Percentiles rank a stretch among this genome's conserved stretches.
These are phyloP conservation scores for Chloebia gouldiae DNA, from an alignment of 2,113 vertebrate species.

Conservation along the genomic window DNA sequence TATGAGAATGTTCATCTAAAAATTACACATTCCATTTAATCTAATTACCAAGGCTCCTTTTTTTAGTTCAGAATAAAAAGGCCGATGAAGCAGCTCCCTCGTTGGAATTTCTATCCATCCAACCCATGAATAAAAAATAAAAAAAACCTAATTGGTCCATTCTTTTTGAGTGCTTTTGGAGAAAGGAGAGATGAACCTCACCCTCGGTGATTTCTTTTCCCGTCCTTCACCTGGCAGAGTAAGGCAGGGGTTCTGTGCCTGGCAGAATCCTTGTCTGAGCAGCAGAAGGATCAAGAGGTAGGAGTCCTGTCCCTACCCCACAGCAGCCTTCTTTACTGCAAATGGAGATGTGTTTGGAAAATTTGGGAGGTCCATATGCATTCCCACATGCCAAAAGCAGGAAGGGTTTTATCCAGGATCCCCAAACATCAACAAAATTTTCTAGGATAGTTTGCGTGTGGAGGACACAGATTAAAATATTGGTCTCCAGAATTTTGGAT, in stretches of 20 bases:
- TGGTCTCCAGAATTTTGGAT: background rate
- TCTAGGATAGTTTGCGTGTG: background rate
- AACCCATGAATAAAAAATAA: background rate
- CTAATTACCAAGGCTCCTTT: background rate
- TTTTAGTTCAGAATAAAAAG: background rate
- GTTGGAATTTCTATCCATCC: background rate
- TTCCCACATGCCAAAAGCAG: background rate
- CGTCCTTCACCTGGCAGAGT: background rate
- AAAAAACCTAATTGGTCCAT: background rate
- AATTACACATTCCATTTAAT: background rate
- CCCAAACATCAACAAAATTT: background rate
- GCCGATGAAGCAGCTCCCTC: background rate
- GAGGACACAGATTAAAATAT: background rate
- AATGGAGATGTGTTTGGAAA: background rate
- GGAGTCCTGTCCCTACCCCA: background rate
- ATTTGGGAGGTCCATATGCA: rapidly evolving
- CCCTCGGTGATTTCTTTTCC: background rate
- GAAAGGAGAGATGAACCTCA: background rate
- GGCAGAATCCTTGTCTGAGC: background rate
- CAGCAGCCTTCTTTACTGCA: background rate
- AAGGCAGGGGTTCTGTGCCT: background rate
- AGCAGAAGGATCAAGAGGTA: background rate
- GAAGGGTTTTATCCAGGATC: background rate
- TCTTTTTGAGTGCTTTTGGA: background rate
- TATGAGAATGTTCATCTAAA: background rate